Base-by-base conservation (phyloP, 2,797 vertebrate species). In the Gymnoscopelus microlampas region DNA sequence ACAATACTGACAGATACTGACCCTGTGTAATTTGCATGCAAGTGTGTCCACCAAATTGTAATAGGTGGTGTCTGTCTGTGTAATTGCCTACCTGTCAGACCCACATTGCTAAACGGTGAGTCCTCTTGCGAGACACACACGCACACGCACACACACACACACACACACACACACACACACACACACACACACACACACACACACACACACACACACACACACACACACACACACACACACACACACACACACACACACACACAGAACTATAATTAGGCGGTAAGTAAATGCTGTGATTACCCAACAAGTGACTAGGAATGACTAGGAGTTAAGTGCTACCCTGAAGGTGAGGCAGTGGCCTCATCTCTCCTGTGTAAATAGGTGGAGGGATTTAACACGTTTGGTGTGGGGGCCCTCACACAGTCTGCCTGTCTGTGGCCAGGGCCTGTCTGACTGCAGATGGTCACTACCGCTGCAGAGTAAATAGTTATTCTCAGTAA, bases 281-380 rank as follows among this genome's bases (percentile, higher is more conserved):
- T 74, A 70, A 62, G 78, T 89, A 88, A 92, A 90, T 87, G 88
- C 87, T 87, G 85, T 90, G 89, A 93, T 93, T 92, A 91, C 83
- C 79, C 87, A 84, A 88, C 53, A 73, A 89, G 89, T 86, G 87
- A 89, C 88, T 90, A 58, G 64, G 53, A 50, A 58, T 61, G 70
- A 63, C 70, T 76, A 85, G 82, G 87, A 90, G 83, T 85, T 91
- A 90, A 92, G 89, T 89, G 87, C 83, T 83, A 87, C 88, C 90
- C 90, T 89, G 82, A 73, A 91, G 90, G 86, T 88, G 88, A 81
- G 81, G 86, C 85, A 64, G 73, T 76, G 82, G 86, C 89, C 84
- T 85, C 85, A 74, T 86, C 88, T 81, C 85, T 87, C 83, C 87
- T 87, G 84, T 87, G 89, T 58, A 89, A 91, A 91, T 91, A 92